Conservation (phyloP, 2,113 vertebrate genomes). For the Thunnus thynnus region DNA sequence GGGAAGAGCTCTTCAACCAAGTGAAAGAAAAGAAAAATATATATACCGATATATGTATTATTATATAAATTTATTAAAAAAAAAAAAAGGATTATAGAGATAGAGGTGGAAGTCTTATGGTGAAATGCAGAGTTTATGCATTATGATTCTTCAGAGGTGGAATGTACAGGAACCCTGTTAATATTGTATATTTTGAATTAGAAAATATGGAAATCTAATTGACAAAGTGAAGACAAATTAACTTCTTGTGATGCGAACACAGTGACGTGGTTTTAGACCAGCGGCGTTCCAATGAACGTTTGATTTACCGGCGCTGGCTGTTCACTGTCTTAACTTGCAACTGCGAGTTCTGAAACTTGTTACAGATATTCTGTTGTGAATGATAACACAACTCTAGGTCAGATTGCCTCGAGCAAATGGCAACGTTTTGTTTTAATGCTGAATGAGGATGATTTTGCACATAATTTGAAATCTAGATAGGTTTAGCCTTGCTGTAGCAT, state of each 20-base stretch:
- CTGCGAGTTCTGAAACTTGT: conserved; percentile 44
- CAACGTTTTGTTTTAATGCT: conserved; percentile 39
- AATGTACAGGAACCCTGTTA: conserved; percentile 89
- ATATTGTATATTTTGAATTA: conserved; percentile 96
- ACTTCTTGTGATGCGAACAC: conserved; percentile 59
- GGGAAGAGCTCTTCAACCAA: conserved; percentile 49
- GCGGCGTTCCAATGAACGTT: conserved; percentile 21
- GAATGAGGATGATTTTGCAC: conserved; percentile 71
- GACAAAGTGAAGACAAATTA: conserved; percentile 66
- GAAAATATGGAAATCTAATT: conserved; percentile 82
- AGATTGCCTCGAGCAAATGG: conserved; percentile 50
- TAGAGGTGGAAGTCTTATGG: conserved; percentile 55
- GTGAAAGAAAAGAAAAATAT: conserved; percentile 52
- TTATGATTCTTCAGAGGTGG: conserved; percentile 74
- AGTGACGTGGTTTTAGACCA: conserved; percentile 56
- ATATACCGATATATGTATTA: conserved; percentile 51
- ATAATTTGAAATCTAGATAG: conserved; percentile 57
- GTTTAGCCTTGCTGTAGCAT: conserved; percentile 55
- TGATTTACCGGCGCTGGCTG: conserved; percentile 33
- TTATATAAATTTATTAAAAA: conserved; percentile 64
- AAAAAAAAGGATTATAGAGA: conserved; percentile 53
- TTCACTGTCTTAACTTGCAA: conserved; percentile 58
- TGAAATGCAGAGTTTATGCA: conserved; percentile 78
- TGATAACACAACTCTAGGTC: conserved; percentile 49
- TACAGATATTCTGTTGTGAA: conserved; percentile 51